Evolutionary conservation across 2,113 vertebrate genomes (phyloP).

Genomic region (Sinosuthora webbiana): DNA sequence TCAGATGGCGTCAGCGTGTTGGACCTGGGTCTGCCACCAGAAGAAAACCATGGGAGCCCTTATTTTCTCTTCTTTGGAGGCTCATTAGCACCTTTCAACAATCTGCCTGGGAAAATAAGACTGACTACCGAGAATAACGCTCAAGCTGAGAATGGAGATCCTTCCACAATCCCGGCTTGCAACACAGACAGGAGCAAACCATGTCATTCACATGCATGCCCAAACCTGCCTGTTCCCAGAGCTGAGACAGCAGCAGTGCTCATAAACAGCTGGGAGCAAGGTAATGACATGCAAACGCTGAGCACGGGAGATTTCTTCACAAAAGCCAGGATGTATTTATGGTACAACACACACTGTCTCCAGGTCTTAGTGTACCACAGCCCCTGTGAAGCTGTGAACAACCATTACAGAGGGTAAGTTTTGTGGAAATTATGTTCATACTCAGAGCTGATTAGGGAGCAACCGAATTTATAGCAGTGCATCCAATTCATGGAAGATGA

Average conservation of each 20-base stretch:
- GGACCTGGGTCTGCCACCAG: not conserved
- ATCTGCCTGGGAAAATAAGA: slow-evolving; percentile 16
- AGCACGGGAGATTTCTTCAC: not conserved
- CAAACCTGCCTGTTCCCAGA: slow-evolving; percentile 42
- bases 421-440: not conserved
- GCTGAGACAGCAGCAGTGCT: slow-evolving; percentile 35
- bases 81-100: slow-evolving; percentile 34
- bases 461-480: not conserved
- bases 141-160: slow-evolving; percentile 4
- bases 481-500: not conserved
- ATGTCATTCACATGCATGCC: not conserved
- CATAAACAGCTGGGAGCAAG: not conserved
- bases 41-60: slow-evolving; percentile 2
- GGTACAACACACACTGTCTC: not conserved
- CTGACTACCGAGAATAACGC: not conserved
- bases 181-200: not conserved
- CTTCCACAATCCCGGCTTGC: not conserved
- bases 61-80: not conserved
- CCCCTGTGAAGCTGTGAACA: not conserved
- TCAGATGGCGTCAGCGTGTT: not conserved
- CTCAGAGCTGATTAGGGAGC: not conserved
- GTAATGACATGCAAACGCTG: not conserved
- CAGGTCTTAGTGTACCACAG: not conserved
- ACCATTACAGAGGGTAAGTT: not conserved
- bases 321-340: not conserved